phyloP scores from a whole-genome alignment of 2,888 invertebrate species.

The Cylindroiulus punctatus region DNA sequence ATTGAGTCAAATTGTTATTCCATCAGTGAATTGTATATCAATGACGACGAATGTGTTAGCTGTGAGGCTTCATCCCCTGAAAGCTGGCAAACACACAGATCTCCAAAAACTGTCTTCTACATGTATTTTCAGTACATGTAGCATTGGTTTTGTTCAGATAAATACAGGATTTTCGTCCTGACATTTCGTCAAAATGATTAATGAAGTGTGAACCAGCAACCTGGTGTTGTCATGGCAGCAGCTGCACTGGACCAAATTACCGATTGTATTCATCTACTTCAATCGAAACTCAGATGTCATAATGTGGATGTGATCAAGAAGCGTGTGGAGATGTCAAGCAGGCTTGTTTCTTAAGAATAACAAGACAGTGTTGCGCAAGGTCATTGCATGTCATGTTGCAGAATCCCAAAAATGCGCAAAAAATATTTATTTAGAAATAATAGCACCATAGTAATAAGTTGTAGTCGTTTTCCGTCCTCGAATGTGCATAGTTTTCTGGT shows the following conservation, averaged over 20 bases:
- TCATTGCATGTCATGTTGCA: too few relatives aligned
- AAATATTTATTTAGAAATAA: too few relatives aligned
- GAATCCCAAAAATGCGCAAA: too few relatives aligned
- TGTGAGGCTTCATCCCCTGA: background rate
- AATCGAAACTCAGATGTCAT: background rate
- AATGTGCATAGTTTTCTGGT: too few relatives aligned
- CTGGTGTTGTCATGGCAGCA: background rate
- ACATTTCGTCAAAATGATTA: background rate
- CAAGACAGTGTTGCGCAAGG: background rate
- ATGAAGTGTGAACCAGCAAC: background rate
- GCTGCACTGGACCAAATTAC: background rate
- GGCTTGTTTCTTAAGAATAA: background rate
- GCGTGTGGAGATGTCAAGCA: background rate
- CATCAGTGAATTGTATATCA: too few relatives aligned
- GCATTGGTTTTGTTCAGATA: background rate
- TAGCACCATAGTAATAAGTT: too few relatives aligned
- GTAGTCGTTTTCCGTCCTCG: too few relatives aligned
- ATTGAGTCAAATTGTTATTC: too few relatives aligned
- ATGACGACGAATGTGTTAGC: too few relatives aligned
- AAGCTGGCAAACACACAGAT: slow-evolving; percentile 9
- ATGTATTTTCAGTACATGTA: background rate
- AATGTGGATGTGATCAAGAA: background rate
- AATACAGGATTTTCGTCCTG: background rate
- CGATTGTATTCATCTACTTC: background rate
- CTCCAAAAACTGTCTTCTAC: background rate